A percentile compares a stretch with the other conserved stretches of the same genome.
Evolutionary conservation across 2,888 invertebrate genomes (phyloP).

Genomic region (Drosophila sordidula): DNA sequence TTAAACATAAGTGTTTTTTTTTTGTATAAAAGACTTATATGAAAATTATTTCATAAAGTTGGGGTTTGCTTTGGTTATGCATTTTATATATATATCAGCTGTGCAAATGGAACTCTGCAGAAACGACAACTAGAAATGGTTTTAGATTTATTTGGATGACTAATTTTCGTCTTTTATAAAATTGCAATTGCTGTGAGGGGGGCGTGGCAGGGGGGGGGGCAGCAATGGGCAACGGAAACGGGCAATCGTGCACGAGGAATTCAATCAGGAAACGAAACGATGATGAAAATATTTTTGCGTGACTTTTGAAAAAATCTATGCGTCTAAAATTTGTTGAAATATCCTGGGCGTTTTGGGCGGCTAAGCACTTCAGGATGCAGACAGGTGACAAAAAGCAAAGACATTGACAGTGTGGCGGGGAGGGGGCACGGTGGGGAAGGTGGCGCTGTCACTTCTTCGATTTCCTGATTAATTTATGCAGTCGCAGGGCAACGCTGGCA

Average conservation of each 20-base stretch:
- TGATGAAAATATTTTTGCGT: slow-evolving; percentile 79
- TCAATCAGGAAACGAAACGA: slow-evolving; percentile 76
- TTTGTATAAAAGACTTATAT: too few relatives aligned
- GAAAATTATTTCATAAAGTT: too few relatives aligned
- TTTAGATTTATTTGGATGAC: slow-evolving; percentile 21
- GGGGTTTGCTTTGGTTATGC: neutral
- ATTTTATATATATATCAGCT: neutral
- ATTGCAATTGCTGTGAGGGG: slow-evolving; percentile 1
- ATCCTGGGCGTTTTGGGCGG: slow-evolving; percentile 16
- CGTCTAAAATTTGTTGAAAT: slow-evolving; percentile 65
- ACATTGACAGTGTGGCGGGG: slow-evolving; percentile 1
- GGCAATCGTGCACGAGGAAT: slow-evolving; percentile 52
- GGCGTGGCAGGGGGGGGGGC: too few relatives aligned
- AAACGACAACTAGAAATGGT: slow-evolving; percentile 1
- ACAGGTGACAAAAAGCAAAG: slow-evolving; percentile 47
- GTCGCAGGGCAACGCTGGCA: slow-evolving; percentile 43
- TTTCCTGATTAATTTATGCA: slow-evolving; percentile 82
- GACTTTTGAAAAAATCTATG: slow-evolving; percentile 42
- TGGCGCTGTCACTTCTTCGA: slow-evolving; percentile 59
- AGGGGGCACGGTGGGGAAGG: neutral
- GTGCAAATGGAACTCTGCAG: too few relatives aligned
- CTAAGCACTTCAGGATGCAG: slow-evolving; percentile 44
- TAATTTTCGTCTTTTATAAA: slow-evolving; percentile 11
- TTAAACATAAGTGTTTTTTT: too few relatives aligned
- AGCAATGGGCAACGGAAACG: slow-evolving; percentile 39